These are phyloP conservation scores for Rhabdornis inornatus DNA, from an alignment of 2,113 vertebrate species.

Conservation along the genomic window DNA sequence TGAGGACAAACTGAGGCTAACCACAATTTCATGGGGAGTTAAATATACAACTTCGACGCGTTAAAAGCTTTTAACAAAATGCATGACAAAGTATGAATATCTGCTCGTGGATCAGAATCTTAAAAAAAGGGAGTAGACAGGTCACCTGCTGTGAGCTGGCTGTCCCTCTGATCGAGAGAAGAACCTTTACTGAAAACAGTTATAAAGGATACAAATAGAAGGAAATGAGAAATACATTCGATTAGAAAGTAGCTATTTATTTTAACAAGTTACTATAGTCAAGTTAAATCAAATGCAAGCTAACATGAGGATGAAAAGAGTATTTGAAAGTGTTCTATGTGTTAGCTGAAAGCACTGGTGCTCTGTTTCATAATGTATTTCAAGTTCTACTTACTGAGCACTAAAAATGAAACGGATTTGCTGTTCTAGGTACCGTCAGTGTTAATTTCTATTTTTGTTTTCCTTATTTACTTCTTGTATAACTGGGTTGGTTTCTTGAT, in stretches of 20 bases:
- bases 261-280: not conserved
- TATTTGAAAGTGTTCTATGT: not conserved
- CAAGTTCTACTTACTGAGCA: not conserved
- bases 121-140: not conserved
- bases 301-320: not conserved
- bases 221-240: not conserved
- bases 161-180: not conserved
- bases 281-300: not conserved
- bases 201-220: not conserved
- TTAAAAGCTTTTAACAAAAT: not conserved
- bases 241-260: not conserved
- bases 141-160: not conserved
- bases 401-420: not conserved
- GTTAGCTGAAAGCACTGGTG: not conserved
- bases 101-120: not conserved
- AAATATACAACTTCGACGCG: not conserved
- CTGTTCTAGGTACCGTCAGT: not conserved
- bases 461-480: rapidly evolving
- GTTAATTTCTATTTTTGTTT: not conserved
- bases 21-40: not conserved
- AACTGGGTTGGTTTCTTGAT: not conserved
- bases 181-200: not conserved
- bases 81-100: not conserved
- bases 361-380: not conserved
- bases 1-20: not conserved